Evolutionary conservation across 2,113 vertebrate species (phyloP).

Genomic region (Hyla sarda): DNA sequence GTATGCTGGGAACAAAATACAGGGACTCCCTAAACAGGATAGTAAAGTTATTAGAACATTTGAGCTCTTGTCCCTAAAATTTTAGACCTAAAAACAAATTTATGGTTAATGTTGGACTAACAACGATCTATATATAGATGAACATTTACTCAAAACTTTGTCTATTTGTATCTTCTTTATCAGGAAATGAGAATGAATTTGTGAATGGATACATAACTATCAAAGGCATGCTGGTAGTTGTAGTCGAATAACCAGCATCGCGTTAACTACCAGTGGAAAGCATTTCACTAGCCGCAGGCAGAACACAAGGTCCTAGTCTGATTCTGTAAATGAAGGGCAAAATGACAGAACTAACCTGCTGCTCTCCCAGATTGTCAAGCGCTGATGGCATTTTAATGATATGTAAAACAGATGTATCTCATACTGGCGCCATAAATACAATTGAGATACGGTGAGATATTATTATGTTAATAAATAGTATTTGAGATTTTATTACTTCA

Average conservation of each 20-base stretch:
- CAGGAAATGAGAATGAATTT: neutral
- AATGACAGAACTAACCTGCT: constrained; percentile 11
- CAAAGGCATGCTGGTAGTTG: constrained; percentile 8
- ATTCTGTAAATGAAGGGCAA: neutral
- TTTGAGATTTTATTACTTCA: constrained; percentile 45
- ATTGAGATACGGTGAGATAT: constrained; percentile 30
- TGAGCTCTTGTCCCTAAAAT: too few species aligned
- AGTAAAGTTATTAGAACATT: too few species aligned
- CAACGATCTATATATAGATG: neutral
- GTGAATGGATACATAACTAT: neutral
- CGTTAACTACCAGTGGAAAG: neutral
- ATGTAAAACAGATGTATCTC: constrained; percentile 38
- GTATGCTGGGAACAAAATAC: too few species aligned
- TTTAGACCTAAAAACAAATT: too few species aligned
- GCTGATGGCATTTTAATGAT: constrained; percentile 46
- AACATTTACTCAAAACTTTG: too few species aligned
- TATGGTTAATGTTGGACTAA: neutral
- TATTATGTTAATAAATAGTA: constrained; percentile 48
- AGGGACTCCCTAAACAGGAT: too few species aligned
- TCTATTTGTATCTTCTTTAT: neutral
- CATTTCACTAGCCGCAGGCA: neutral
- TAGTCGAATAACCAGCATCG: neutral
- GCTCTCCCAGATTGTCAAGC: constrained; percentile 22
- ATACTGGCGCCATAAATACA: constrained; percentile 26
- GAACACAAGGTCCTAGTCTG: neutral